phyloP scores from a whole-genome alignment of 2,113 vertebrate genomes.

The Myotis davidii region DNA sequence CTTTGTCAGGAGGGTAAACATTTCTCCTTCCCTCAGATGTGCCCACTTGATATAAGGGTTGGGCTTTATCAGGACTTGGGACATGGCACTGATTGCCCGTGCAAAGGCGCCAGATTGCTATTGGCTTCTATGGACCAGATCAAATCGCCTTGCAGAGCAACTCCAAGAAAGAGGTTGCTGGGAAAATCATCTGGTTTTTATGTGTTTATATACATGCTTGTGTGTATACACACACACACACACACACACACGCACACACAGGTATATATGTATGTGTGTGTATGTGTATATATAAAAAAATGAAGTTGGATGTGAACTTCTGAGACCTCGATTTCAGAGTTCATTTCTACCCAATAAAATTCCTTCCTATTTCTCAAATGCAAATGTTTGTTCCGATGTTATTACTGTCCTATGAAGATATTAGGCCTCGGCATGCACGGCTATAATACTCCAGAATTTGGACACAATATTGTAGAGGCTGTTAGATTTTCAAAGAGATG shows the following conservation, averaged over 20 bases:
- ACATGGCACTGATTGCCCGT: slow-evolving; percentile 67
- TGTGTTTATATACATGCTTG: background rate
- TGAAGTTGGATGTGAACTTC: background rate
- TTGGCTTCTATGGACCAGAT: slow-evolving; percentile 68
- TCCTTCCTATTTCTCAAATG: background rate
- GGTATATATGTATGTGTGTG: background rate
- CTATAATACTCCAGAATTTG: background rate
- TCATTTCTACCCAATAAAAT: background rate
- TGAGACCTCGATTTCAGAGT: background rate
- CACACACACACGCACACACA: background rate
- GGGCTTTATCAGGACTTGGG: slow-evolving; percentile 71
- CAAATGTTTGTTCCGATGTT: background rate
- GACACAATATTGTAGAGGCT: background rate
- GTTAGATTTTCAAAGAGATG: slow-evolving; percentile 4
- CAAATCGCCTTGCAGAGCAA: slow-evolving; percentile 65
- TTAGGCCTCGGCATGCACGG: background rate
- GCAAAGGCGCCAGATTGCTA: slow-evolving; percentile 78
- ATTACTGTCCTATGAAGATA: background rate
- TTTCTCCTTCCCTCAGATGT: background rate
- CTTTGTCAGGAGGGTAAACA: slow-evolving; percentile 46
- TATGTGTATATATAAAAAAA: background rate
- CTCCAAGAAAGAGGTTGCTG: slow-evolving; percentile 69
- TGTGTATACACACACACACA: background rate
- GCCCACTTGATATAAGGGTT: slow-evolving; percentile 63
- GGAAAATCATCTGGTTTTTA: slow-evolving; percentile 57